Conservation (phyloP, 1,140 invertebrate species). For the Mercenaria mercenaria region DNA sequence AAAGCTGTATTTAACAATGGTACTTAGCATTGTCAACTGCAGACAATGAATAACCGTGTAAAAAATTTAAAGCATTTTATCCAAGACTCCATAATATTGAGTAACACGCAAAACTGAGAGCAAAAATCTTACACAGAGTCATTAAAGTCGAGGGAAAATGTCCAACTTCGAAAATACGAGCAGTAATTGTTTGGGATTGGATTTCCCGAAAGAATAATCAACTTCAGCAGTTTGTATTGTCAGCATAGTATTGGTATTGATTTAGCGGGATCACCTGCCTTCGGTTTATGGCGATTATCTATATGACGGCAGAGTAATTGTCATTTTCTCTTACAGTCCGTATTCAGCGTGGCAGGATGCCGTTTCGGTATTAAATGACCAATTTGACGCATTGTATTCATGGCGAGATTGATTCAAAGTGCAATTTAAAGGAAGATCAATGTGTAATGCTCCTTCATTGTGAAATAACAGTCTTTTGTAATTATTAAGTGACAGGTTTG, state of each 20-base stretch:
- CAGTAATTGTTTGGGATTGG: slow-evolving; percentile 22
- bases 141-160: slow-evolving; percentile 34
- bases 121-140: slow-evolving; percentile 26
- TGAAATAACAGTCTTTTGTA: slow-evolving; percentile 21
- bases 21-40: neutral
- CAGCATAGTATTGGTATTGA: slow-evolving; percentile 36
- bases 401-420: neutral
- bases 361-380: slow-evolving; percentile 35
- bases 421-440: neutral
- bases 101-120: neutral
- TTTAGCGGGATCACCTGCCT: slow-evolving; percentile 6
- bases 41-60: neutral
- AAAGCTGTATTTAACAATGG: neutral
- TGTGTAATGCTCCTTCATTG: neutral
- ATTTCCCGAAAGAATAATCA: slow-evolving; percentile 38
- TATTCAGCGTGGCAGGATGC: neutral
- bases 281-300: slow-evolving; percentile 34
- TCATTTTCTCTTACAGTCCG: neutral
- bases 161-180: slow-evolving; percentile 14
- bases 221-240: slow-evolving; percentile 21
- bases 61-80: neutral
- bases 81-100: neutral
- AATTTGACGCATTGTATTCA: slow-evolving; percentile 32
- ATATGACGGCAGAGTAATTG: slow-evolving; percentile 21
- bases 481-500: slow-evolving; percentile 24